Conservation (phyloP, 2,797 vertebrate species). For the Columba guinea region DNA sequence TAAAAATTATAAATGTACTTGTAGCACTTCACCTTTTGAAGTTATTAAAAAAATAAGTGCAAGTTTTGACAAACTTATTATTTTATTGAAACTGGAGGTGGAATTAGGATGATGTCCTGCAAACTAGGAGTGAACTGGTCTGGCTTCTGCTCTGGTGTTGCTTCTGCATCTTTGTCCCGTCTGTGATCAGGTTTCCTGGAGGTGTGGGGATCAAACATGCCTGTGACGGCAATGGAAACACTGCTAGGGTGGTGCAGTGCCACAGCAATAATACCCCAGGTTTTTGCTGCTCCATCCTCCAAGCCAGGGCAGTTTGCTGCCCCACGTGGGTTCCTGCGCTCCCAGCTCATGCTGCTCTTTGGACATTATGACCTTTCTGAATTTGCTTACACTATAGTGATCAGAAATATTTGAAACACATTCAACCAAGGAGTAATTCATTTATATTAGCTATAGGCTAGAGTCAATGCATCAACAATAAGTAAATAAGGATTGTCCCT, state of each 20-base stretch:
- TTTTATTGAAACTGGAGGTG: conserved; percentile 4
- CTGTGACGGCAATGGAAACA: background rate
- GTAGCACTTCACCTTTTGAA: conserved; percentile 54
- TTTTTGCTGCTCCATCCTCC: background rate
- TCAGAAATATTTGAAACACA: background rate
- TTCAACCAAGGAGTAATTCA: background rate
- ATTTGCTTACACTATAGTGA: background rate
- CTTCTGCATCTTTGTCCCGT: background rate
- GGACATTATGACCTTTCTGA: background rate
- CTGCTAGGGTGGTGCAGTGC: background rate
- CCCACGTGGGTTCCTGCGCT: accelerated
- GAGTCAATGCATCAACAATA: background rate
- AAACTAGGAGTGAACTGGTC: background rate
- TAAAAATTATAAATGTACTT: conserved; percentile 25
- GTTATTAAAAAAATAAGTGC: conserved; percentile 56
- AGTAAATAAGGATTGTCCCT: background rate
- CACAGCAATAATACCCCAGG: background rate
- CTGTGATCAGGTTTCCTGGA: accelerated
- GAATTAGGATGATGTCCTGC: background rate
- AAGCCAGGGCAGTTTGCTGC: background rate
- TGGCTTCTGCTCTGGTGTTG: background rate
- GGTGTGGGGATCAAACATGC: too few species aligned
- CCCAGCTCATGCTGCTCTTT: background rate
- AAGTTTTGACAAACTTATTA: conserved; percentile 46
- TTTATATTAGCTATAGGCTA: background rate